A percentile compares a stretch with the other conserved stretches of the same genome.
Evolutionary conservation across 2,113 vertebrate genomes (phyloP).

Genomic region (Mirounga angustirostris): DNA sequence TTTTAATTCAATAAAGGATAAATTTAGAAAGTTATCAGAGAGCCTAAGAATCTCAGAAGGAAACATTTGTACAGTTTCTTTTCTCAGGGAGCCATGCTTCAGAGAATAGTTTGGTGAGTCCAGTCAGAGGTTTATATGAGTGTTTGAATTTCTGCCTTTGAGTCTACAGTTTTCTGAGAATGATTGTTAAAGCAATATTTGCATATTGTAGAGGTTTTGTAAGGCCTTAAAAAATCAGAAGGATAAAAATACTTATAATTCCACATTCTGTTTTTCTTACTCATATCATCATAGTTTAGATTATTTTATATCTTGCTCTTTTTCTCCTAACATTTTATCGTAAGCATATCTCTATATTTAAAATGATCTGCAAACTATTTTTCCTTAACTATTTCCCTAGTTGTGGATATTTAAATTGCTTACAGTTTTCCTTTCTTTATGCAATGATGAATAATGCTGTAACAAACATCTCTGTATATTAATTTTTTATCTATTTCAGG

Average conservation of each 20-base stretch:
- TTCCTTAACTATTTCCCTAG: neutral
- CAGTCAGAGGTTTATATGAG: neutral
- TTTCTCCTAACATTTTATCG: neutral
- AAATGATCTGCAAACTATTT: neutral
- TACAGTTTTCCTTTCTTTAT: conserved; percentile 50
- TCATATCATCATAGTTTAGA: neutral
- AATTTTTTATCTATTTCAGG: conserved; percentile 50
- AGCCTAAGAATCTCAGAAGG: conserved; percentile 65
- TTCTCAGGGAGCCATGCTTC: conserved; percentile 39
- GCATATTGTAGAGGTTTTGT: conserved; percentile 51
- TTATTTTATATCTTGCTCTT: neutral
- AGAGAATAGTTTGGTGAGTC: conserved; percentile 32
- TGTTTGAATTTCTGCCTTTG: conserved; percentile 43
- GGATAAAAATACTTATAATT: conserved; percentile 43
- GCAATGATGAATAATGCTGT: conserved; percentile 27
- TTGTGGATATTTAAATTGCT: conserved; percentile 42
- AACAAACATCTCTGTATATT: conserved; percentile 26
- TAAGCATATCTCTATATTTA: conserved; percentile 49
- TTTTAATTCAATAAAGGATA: conserved; percentile 77
- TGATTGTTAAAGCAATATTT: conserved; percentile 36
- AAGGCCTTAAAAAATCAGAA: conserved; percentile 52
- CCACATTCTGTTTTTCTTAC: neutral
- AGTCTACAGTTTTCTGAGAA: conserved; percentile 28
- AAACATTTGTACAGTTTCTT: conserved; percentile 56
- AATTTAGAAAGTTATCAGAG: conserved; percentile 75